Evolutionary conservation across 2,888 invertebrate genomes (phyloP).

Genomic region (Pemphredon lugubris): DNA sequence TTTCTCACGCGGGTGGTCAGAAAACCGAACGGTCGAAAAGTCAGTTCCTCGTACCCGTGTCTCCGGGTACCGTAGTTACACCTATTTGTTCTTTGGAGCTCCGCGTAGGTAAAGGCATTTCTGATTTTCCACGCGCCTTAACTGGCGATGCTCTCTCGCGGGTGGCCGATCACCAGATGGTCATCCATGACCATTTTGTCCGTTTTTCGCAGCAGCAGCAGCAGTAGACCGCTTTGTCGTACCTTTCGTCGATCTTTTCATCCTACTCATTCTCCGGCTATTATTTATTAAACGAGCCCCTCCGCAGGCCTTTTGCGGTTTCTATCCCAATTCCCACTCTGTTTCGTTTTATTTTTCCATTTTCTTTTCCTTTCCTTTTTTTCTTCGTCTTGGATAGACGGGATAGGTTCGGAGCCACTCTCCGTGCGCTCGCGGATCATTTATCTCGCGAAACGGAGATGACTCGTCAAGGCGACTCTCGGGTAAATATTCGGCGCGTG

Average conservation of each 20-base stretch:
- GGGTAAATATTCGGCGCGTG: slow-evolving; percentile 31
- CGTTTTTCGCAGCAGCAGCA: slow-evolving; percentile 22
- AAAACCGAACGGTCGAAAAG: slow-evolving; percentile 10
- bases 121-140: slow-evolving; percentile 76
- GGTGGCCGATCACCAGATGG: slow-evolving; percentile 58
- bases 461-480: slow-evolving; percentile 46
- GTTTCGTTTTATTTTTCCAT: too few species aligned
- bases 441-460: slow-evolving; percentile 11
- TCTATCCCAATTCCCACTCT: neutral
- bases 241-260: slow-evolving; percentile 1
- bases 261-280: slow-evolving; percentile 5
- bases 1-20: neutral
- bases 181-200: slow-evolving; percentile 38
- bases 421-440: neutral
- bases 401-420: neutral
- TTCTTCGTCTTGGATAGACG: too few species aligned
- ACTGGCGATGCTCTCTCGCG: slow-evolving; percentile 38
- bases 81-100: slow-evolving; percentile 68
- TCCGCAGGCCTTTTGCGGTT: slow-evolving; percentile 1
- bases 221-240: neutral
- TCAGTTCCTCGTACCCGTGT: neutral
- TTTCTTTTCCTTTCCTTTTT: too few species aligned
- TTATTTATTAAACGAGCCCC: slow-evolving; percentile 7
- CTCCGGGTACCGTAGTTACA: neutral
- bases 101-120: slow-evolving; percentile 71